Evolutionary conservation across 2,113 vertebrate species (phyloP), one percentile per base, ranked within the genome.

Genomic region (Scomber scombrus): DNA sequence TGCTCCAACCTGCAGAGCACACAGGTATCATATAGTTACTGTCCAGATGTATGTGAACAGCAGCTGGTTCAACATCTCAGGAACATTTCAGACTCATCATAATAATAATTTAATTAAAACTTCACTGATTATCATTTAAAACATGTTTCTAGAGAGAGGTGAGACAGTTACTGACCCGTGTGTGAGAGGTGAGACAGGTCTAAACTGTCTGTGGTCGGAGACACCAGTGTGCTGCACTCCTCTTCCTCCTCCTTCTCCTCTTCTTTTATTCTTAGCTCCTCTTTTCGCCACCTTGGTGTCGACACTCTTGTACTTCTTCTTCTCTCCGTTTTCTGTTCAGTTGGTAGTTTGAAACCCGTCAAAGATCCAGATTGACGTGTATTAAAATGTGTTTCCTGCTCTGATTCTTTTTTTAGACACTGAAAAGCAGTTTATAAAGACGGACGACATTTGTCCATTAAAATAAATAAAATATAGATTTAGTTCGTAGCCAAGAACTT

Each of bases 1-100:
- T 1, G 18, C 40, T 23, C 57, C 75, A 68, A 64, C 73, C 91
- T 90, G 88, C 21, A 52, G 14, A 6, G 55, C 1, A 72, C 23
- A 43, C 5, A 52, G 16, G 29, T 54, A 21, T 54, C n/a, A 29
- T n/a, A n/a, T 50, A 4, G 31, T 54, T 9, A 49, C 19, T 14
- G 47, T 7, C 3, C 26, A 40, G 13, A 29, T 55, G 51, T 47
- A 12, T 26, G 47, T 15, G 21, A 40, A 31, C 47, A 21, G 2
- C 46, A 49, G 21, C 3, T 26, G 47, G 16, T 21, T 51, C 51
- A 21, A 18, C 31, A 34, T 34, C 31, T 34, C 31, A 7, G n/a
- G n/a, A n/a, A n/a, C n/a, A n/a, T n/a, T n/a, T 26, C 23, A 26
- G 23, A 26, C 23, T 26, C 23, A 26, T 26, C 23, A 1, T 26